Conservation (phyloP, 2,113 vertebrate species). For the Ellobius talpinus region DNA sequence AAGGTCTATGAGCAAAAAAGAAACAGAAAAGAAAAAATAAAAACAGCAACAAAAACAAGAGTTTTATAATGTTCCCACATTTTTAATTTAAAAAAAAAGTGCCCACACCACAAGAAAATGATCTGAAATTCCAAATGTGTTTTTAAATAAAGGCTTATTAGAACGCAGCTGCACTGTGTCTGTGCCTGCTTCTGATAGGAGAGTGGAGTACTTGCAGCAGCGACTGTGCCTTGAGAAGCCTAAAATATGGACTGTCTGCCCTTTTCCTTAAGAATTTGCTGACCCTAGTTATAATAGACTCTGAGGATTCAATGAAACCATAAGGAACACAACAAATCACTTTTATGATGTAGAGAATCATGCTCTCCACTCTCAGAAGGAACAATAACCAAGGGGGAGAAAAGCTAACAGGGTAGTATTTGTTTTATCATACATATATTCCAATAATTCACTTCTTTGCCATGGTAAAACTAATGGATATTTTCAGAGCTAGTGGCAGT, state of each 20-base stretch:
- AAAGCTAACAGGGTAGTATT: slow-evolving; percentile 37
- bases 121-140: slow-evolving; percentile 27
- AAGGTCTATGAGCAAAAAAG: slow-evolving; percentile 14
- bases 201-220: background rate
- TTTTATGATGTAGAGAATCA: slow-evolving; percentile 49
- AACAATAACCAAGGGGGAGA: background rate
- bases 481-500: slow-evolving; percentile 43
- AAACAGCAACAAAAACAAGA: too few species aligned
- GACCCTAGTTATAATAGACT: slow-evolving; percentile 41
- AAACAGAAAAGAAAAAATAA: background rate
- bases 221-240: background rate
- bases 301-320: slow-evolving; percentile 31
- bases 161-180: background rate
- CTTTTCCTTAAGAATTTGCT: slow-evolving; percentile 51
- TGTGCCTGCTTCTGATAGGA: background rate
- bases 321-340: slow-evolving; percentile 44
- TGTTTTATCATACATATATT: slow-evolving; percentile 45
- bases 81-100: background rate
- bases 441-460: slow-evolving; percentile 29
- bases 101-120: slow-evolving; percentile 12
- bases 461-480: slow-evolving; percentile 32
- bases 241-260: slow-evolving; percentile 54
- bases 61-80: background rate
- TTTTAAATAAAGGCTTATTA: slow-evolving; percentile 47
- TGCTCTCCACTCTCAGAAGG: slow-evolving; percentile 49